Conservation (phyloP, 2,797 vertebrate genomes). For the Apogon talboti region DNA sequence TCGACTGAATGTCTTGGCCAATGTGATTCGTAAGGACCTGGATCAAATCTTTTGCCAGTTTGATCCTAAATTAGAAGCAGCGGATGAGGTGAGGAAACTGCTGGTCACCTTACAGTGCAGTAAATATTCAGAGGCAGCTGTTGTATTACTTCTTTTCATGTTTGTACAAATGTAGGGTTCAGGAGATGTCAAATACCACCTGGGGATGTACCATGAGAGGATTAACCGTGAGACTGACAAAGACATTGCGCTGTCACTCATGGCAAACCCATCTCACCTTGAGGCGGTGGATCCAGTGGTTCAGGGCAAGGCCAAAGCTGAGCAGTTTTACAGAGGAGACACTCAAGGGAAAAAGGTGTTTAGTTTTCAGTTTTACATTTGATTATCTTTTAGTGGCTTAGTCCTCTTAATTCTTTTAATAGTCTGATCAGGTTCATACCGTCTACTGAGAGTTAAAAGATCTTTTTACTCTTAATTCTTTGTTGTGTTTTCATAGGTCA, state of each 20-base stretch:
- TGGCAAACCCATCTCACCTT: slow-evolving; percentile 96
- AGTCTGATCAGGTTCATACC: too few relatives aligned
- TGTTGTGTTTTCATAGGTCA: slow-evolving; percentile 83
- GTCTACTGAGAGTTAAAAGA: too few relatives aligned
- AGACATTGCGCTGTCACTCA: slow-evolving; percentile 89
- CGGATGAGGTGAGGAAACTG: slow-evolving; percentile 88
- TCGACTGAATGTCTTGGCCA: slow-evolving; percentile 93
- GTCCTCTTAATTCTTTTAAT: too few relatives aligned
- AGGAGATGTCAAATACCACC: slow-evolving; percentile 95
- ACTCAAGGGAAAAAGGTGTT: slow-evolving; percentile 90
- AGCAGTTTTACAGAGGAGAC: slow-evolving; percentile 97
- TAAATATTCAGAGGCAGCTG: too few relatives aligned
- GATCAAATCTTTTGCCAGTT: slow-evolving; percentile 99
- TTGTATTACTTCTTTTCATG: too few relatives aligned
- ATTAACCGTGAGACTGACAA: slow-evolving; percentile 91
- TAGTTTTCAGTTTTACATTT: neutral
- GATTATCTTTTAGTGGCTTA: neutral
- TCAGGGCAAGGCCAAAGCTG: slow-evolving; percentile 96
- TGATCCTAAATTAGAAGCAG: slow-evolving; percentile 94
- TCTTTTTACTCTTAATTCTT: too few relatives aligned
- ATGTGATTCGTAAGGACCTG: slow-evolving; percentile 94
- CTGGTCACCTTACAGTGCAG: neutral
- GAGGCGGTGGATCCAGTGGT: slow-evolving; percentile 95
- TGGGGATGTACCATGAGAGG: slow-evolving; percentile 94
- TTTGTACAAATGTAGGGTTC: slow-evolving; percentile 85